Evolutionary conservation across 2,888 invertebrate genomes (phyloP).

Genomic region (Dimorphilus gyrociliatus): DNA sequence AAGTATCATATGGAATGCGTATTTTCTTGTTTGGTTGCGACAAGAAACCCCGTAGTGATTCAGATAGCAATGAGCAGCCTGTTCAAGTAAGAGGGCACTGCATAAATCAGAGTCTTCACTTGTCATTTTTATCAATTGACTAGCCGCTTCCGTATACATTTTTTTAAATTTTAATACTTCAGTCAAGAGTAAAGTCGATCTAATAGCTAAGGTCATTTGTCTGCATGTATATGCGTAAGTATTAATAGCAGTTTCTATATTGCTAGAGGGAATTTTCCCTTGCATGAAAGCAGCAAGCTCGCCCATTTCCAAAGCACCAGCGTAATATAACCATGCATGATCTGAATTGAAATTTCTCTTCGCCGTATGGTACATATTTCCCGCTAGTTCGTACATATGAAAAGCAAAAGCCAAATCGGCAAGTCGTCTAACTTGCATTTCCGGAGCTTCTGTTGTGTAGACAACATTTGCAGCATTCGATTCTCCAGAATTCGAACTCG

Average conservation of each 20-base stretch:
- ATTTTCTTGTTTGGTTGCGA: conserved; percentile 82
- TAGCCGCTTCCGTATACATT: conserved; percentile 77
- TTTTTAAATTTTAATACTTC: conserved; percentile 65
- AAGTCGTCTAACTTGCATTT: conserved; percentile 74
- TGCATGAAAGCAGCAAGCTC: no score
- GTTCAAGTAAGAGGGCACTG: conserved; percentile 80
- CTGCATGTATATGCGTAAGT: conserved; percentile 44
- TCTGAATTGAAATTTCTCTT: conserved; percentile 92
- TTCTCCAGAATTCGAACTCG: no score
- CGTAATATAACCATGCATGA: conserved; percentile 90
- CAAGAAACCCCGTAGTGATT: conserved; percentile 45
- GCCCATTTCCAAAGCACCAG: conserved; percentile 56
- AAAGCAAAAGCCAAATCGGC: conserved; percentile 94
- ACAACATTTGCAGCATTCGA: neutral
- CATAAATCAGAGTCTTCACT: conserved; percentile 91
- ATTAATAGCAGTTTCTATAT: no score
- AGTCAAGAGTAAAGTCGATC: conserved; percentile 72
- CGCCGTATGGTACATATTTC: conserved; percentile 83
- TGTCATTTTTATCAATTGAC: conserved; percentile 81
- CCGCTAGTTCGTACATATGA: conserved; percentile 76
- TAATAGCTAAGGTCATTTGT: conserved; percentile 74
- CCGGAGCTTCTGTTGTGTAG: conserved; percentile 47
- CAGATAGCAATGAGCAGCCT: conserved; percentile 81
- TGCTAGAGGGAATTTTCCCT: no score
- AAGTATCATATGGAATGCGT: conserved; percentile 86